Conservation (phyloP, 2,797 vertebrate species). For the Okamejei kenojei region DNA sequence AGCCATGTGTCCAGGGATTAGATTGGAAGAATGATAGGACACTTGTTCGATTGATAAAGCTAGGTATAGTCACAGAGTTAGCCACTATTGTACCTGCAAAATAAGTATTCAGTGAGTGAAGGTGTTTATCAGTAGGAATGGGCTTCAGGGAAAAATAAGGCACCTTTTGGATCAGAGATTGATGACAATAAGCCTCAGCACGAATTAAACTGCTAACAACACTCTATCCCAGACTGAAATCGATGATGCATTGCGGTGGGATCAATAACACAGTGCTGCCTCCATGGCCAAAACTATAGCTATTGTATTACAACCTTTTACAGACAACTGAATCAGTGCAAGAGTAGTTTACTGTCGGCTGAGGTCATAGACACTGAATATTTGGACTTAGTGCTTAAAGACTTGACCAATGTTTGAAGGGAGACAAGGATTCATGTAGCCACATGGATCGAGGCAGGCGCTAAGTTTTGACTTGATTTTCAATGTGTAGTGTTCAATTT, state of each 20-base stretch:
- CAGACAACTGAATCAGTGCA: neutral
- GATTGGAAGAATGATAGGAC: neutral
- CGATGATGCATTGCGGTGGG: neutral
- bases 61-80: neutral
- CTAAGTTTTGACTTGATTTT: neutral
- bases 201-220: neutral
- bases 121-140: neutral
- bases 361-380: neutral
- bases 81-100: neutral
- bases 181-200: neutral
- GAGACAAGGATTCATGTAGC: neutral
- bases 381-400: neutral
- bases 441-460: neutral
- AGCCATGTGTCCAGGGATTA: neutral
- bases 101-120: neutral
- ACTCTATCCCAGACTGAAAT: constrained; percentile 3
- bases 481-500: too few species aligned
- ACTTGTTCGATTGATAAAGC: neutral
- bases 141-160: neutral
- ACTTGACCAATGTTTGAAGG: neutral
- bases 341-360: neutral
- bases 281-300: neutral
- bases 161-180: neutral
- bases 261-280: neutral
- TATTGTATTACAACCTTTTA: neutral